Evolutionary conservation across 2,888 invertebrate species (phyloP).

Genomic region (Sesia apiformis): DNA sequence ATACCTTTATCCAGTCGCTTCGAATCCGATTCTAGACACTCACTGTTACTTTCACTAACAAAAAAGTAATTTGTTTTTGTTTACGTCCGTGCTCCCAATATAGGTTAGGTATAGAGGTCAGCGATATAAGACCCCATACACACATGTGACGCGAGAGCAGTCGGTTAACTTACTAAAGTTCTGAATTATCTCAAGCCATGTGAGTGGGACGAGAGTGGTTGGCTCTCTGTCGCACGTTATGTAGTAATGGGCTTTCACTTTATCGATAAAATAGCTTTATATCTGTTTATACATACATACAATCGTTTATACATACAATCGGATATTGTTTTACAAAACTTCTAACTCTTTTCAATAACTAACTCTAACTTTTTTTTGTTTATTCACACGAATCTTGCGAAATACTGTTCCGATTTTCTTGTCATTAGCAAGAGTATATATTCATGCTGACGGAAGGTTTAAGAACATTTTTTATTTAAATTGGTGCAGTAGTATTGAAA

Average conservation of each 20-base stretch:
- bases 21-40: conserved; percentile 12
- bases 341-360: too few relatives aligned
- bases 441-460: too few relatives aligned
- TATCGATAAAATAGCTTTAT: conserved; percentile 10
- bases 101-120: conserved; percentile 29
- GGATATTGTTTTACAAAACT: too few relatives aligned
- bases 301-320: too few relatives aligned
- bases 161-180: conserved; percentile 39
- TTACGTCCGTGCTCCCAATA: conserved; percentile 24
- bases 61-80: conserved; percentile 20
- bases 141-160: conserved; percentile 33
- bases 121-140: conserved; percentile 12
- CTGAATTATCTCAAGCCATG: conserved; percentile 35
- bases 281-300: too few relatives aligned
- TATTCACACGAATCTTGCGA: too few relatives aligned
- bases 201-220: conserved; percentile 28
- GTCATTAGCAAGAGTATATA: too few relatives aligned
- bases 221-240: conserved; percentile 2
- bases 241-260: conserved; percentile 1
- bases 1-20: conserved; percentile 22
- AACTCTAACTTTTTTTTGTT: too few relatives aligned
- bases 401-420: too few relatives aligned
- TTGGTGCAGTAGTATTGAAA: too few relatives aligned
- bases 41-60: conserved; percentile 15
- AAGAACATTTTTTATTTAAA: too few relatives aligned